Evolutionary conservation across 2,797 vertebrate species (phyloP), one percentile per base, ranked within the genome.

Genomic region (Erpetoichthys calabaricus): DNA sequence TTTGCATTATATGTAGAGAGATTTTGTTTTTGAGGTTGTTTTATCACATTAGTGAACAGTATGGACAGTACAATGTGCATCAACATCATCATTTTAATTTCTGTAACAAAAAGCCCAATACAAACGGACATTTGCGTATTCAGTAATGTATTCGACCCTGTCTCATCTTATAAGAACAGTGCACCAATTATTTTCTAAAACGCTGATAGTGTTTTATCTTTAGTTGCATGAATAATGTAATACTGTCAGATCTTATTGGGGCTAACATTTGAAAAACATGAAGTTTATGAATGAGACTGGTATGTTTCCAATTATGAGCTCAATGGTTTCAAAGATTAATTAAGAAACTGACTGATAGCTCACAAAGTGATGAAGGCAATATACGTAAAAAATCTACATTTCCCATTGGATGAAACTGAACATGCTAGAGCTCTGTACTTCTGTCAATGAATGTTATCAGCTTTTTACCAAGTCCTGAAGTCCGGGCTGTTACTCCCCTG

Each of bases 261-360:
- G 76, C 55, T 55, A 73, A 70, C 68, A 75, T 79, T 25, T 84
- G 80, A 83, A 85, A 86, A 85, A 78, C 73, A 25, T 25, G 25
- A 25, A 25, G 25, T 25, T 25, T 75, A 81, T 75, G 80, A 75
- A 80, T 74, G 80, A 78, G 79, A 78, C 84, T 87, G 86, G 85
- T 85, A 83, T 81, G 74, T 75, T 80, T 84, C 78, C 78, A 81
- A 81, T 75, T 77, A 84, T 80, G 82, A 86, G 80, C 84, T 86
- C 84, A 86, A 85, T 78, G 80, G 80, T 82, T 80, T 77, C 74
- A 42, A 78, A 80, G 82, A 84, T 85, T 86, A 83, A 76, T 74
- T 64, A 62, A 78, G 78, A 80, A 85, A 72, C 77, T 81, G 76
- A 79, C 77, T 75, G 81, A 87, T 85, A 80, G 78, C 79, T 75